phyloP scores from a whole-genome alignment of 2,797 vertebrate genomes.

The Bovichtus variegatus region DNA sequence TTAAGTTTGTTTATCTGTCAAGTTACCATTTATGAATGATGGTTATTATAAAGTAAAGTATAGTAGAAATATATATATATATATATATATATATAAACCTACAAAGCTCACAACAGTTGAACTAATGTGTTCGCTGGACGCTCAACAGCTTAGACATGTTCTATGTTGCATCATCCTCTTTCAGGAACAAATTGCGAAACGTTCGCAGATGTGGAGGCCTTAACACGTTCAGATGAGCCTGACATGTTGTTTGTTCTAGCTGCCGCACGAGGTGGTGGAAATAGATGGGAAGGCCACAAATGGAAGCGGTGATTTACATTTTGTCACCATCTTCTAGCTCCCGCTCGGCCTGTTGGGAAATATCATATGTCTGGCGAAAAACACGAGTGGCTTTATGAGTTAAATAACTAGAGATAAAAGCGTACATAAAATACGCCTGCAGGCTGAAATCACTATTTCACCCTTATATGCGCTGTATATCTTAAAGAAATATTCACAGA shows the following conservation, averaged over 20 bases:
- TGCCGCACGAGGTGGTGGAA: constrained; percentile 8
- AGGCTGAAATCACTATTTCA: not conserved
- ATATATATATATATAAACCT: not conserved
- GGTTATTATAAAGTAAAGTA: no score
- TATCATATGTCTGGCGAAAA: constrained; percentile 39
- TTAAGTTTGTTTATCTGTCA: no score
- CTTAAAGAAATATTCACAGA: not conserved
- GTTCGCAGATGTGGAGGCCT: constrained; percentile 21
- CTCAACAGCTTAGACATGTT: constrained; percentile 12
- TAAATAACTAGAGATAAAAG: constrained; percentile 19
- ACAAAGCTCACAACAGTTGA: not conserved
- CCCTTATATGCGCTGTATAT: not conserved
- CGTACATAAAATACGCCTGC: not conserved
- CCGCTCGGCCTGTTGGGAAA: constrained; percentile 44
- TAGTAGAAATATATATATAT: no score
- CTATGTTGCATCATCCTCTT: constrained; percentile 25
- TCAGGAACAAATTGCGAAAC: constrained; percentile 44
- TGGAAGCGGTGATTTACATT: constrained; percentile 51
- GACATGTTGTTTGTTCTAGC: constrained; percentile 37
- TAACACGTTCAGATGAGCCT: constrained; percentile 25
- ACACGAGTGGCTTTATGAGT: constrained; percentile 27
- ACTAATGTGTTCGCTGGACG: not conserved
- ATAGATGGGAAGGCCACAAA: constrained; percentile 25
- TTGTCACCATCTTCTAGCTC: constrained; percentile 49
- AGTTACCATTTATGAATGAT: no score